phyloP scores from a whole-genome alignment of 2,888 invertebrate genomes.

The Ichneumoninae sp. region DNA sequence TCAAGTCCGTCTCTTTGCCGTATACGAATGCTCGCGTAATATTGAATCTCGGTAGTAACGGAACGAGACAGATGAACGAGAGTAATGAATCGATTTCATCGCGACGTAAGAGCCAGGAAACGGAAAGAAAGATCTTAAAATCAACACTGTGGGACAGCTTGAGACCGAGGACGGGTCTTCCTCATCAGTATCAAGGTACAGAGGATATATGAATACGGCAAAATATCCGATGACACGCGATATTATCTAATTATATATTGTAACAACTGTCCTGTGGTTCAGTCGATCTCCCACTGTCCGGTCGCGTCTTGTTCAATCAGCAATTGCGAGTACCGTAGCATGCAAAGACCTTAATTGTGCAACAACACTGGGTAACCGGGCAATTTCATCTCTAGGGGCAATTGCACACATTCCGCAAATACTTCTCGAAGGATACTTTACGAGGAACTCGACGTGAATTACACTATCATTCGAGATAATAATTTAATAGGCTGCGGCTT shows the following conservation, averaged over 20 bases:
- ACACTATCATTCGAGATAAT: slow-evolving; percentile 48
- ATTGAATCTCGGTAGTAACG: slow-evolving; percentile 58
- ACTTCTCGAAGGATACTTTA: slow-evolving; percentile 34
- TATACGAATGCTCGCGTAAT: slow-evolving; percentile 72
- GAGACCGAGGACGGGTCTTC: slow-evolving; percentile 79
- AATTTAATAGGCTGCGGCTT: slow-evolving; percentile 37
- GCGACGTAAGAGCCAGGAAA: slow-evolving; percentile 70
- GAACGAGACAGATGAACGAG: slow-evolving; percentile 65
- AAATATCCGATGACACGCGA: slow-evolving; percentile 12
- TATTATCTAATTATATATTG: not conserved
- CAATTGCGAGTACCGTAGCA: slow-evolving; percentile 15
- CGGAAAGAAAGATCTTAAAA: slow-evolving; percentile 75
- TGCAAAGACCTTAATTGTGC: slow-evolving; percentile 31
- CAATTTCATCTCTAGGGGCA: slow-evolving; percentile 27
- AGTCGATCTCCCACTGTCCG: not conserved
- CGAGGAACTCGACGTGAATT: slow-evolving; percentile 30
- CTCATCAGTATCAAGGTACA: slow-evolving; percentile 83
- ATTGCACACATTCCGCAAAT: slow-evolving; percentile 37
- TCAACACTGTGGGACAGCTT: slow-evolving; percentile 80
- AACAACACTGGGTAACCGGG: slow-evolving; percentile 17
- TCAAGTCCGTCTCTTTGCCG: slow-evolving; percentile 78
- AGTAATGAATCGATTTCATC: slow-evolving; percentile 72
- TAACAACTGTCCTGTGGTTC: slow-evolving; percentile 25
- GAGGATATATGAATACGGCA: slow-evolving; percentile 76
- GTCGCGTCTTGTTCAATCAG: not conserved